phyloP scores from a whole-genome alignment of 2,113 vertebrate species.

The Micronycteris hirsuta region DNA sequence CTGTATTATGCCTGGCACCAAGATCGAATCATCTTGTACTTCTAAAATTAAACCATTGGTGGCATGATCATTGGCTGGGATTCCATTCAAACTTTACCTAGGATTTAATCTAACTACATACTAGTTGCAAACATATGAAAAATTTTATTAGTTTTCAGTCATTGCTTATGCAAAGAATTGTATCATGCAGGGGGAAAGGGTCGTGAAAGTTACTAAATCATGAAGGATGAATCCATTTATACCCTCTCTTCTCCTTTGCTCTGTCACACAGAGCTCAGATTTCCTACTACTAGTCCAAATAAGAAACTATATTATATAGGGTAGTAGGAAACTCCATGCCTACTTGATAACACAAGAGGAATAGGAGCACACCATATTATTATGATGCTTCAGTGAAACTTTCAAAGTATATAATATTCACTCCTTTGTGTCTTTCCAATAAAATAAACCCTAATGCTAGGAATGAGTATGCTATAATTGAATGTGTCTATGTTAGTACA shows the following conservation, averaged over 20 bases:
- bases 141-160: conserved; percentile 64
- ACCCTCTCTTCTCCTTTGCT: not conserved
- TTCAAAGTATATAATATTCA: not conserved
- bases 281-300: not conserved
- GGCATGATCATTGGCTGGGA: conserved; percentile 65
- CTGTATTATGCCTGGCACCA: not conserved
- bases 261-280: not conserved
- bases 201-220: not conserved
- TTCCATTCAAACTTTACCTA: conserved; percentile 65
- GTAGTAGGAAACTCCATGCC: not conserved
- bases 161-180: conserved; percentile 66
- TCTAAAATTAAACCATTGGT: conserved; percentile 63
- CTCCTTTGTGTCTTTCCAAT: not conserved
- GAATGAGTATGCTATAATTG: not conserved
- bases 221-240: not conserved
- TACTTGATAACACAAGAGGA: not conserved
- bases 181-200: conserved; percentile 34
- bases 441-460: not conserved
- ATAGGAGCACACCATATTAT: not conserved
- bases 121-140: conserved; percentile 59
- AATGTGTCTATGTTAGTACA: not conserved
- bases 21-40: conserved; percentile 52
- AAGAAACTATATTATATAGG: not conserved
- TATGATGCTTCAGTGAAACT: not conserved
- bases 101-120: conserved; percentile 71